Conservation (phyloP, 2,888 invertebrate genomes). For the Alloplasta piceator region DNA sequence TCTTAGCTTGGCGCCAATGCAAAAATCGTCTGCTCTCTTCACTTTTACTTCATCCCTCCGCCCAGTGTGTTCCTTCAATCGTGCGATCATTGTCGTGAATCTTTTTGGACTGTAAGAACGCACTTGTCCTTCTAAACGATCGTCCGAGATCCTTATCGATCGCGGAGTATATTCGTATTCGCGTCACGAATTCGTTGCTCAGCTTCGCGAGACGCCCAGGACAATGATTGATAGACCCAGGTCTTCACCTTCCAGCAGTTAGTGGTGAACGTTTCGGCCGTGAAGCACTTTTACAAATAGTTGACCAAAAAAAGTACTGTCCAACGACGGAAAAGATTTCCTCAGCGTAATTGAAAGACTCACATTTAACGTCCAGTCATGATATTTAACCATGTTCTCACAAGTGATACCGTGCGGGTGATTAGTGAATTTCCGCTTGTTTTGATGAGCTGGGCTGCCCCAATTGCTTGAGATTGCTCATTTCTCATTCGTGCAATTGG, state of each 20-base stretch:
- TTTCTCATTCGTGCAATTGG: too few species aligned
- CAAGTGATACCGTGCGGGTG: too few species aligned
- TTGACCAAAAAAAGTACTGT: not conserved
- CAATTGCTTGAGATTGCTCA: too few species aligned
- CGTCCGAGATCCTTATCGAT: conserved; percentile 47
- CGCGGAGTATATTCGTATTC: conserved; percentile 47
- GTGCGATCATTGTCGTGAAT: conserved; percentile 34
- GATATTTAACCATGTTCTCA: too few species aligned
- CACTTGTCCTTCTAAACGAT: conserved; percentile 50
- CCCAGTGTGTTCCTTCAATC: not conserved
- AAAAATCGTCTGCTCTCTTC: conserved; percentile 34
- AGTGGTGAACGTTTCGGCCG: conserved; percentile 3
- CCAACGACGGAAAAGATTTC: too few species aligned
- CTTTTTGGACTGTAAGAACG: conserved; percentile 23
- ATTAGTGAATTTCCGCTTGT: too few species aligned
- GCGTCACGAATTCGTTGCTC: conserved; percentile 46
- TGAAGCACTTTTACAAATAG: not conserved
- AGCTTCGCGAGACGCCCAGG: conserved; percentile 30
- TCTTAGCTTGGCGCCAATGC: conserved; percentile 52
- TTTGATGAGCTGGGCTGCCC: too few species aligned
- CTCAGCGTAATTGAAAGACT: too few species aligned
- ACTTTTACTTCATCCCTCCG: conserved; percentile 18
- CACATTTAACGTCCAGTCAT: too few species aligned
- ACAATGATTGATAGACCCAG: conserved; percentile 56
- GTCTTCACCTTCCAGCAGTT: conserved; percentile 16